Base-by-base conservation (phyloP, 2,888 invertebrate species). In the Palloptera scutellata region DNA sequence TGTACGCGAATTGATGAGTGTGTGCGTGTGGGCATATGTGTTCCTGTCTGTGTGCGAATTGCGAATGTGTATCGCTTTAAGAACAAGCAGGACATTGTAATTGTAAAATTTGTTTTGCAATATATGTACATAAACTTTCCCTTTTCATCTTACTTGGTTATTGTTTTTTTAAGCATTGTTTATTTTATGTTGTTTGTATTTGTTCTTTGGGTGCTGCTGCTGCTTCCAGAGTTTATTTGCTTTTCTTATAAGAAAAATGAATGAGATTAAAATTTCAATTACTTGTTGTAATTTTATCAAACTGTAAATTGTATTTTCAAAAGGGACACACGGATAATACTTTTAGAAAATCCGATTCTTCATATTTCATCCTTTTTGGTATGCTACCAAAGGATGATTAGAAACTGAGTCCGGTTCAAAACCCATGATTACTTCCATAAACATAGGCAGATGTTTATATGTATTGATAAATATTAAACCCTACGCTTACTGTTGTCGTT, bases 81-180 rank as follows among this genome's bases (percentile, higher is more conserved):
- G 8, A 15, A 48, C 13, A 8, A 15, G 15, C 51, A n/a, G 13
- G 13, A 48, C 51, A 8, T n/a, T 48, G 51, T 48, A 48, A 48
- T 48, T 48, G 13, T 48, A 13, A 48, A 48, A 48, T n/a, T 45
- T n/a, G 13, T 40, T 9, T 4, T 8, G 53, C 17, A 43, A 59
- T 43, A 52, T 61, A 59, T 43, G 43, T 61, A 52, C 64, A 60
- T 62, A 63, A 62, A 63, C 60, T 66, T 48, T 48, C 6, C 15
- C 6, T 48, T 48, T 48, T 48, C n/a, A 8, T 48, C 15, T 8
- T 13, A 3, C 6, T 48, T 48, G 2, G 8, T 48, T 48, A n/a
- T 15, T 48, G 13, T n/a, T 15, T 48, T 48, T 48, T 2, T n/a
- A 4, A n/a, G 51, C 15, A n/a, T 48, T 15, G 51, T 8, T 48